phyloP scores from a whole-genome alignment of 2,797 vertebrate species.

The Cephalopachus bancanus region DNA sequence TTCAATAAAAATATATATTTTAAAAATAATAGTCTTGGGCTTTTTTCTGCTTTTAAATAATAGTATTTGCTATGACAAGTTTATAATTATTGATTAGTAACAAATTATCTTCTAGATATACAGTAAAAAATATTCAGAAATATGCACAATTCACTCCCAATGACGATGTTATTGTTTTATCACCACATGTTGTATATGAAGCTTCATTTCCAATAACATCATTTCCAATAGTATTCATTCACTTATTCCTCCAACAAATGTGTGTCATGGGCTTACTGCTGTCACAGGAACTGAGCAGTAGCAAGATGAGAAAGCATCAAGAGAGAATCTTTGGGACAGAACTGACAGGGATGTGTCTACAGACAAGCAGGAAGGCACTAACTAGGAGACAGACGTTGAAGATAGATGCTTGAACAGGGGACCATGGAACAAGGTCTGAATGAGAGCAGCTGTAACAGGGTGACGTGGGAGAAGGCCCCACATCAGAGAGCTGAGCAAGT shows the following conservation, averaged over 20 bases:
- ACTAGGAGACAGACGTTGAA: neutral
- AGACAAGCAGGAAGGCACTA: neutral
- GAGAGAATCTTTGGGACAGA: neutral
- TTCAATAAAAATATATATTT: slow-evolving; percentile 44
- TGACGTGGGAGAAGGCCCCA: neutral
- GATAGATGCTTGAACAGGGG: neutral
- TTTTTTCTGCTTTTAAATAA: neutral
- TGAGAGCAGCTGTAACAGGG: neutral
- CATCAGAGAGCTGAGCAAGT: neutral
- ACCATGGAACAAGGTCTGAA: neutral
- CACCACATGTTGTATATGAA: neutral
- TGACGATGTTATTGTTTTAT: neutral
- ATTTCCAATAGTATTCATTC: neutral
- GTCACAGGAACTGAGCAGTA: neutral
- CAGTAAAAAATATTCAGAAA: slow-evolving; percentile 12
- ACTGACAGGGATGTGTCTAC: neutral
- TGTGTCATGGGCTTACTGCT: neutral
- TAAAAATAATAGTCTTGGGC: neutral
- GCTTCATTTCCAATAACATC: too few species aligned
- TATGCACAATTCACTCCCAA: neutral
- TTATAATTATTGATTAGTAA: slow-evolving; percentile 5
- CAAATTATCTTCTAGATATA: slow-evolving; percentile 34
- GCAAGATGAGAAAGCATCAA: neutral
- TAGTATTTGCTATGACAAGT: neutral
- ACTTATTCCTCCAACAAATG: slow-evolving; percentile 2